These are phyloP conservation scores for Raja brachyura DNA, from an alignment of 2,113 vertebrate species.

Conservation along the genomic window DNA sequence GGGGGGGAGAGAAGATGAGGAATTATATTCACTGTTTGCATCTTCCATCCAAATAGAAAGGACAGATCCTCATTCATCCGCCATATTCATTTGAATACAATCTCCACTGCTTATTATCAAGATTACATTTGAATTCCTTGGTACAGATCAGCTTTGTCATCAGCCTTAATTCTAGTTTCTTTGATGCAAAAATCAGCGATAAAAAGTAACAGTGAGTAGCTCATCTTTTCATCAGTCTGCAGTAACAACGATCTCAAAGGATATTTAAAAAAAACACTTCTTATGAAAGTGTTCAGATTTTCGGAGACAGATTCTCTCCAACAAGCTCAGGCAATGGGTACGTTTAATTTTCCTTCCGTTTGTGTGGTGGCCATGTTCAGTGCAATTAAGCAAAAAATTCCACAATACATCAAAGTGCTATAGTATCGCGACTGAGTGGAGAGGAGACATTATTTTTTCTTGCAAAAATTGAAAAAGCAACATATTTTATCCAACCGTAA, in stretches of 20 bases:
- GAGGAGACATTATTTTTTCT: background rate
- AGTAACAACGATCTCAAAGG: background rate
- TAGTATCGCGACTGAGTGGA: background rate
- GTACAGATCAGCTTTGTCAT: background rate
- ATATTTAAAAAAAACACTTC: background rate
- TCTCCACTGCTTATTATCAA: background rate
- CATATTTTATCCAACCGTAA: background rate
- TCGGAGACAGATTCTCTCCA: constrained; percentile 7
- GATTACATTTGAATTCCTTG: background rate
- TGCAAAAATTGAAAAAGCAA: background rate
- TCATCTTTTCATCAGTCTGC: background rate
- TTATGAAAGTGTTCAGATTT: background rate
- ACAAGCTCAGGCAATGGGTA: background rate
- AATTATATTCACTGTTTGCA: constrained; percentile 5
- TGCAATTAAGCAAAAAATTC: background rate
- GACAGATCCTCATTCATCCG: background rate
- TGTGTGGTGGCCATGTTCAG: background rate
- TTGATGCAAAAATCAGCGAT: background rate
- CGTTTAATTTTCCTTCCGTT: background rate
- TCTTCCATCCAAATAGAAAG: background rate
- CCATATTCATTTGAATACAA: background rate
- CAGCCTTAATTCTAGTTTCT: background rate
- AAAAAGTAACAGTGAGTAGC: background rate
- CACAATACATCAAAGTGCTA: background rate
- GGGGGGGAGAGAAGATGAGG: background rate